Percentiles rank a stretch among this genome's conserved stretches.
Conservation (phyloP, 1,140 invertebrate genomes). For the Aphelenchoides avenae region DNA sequence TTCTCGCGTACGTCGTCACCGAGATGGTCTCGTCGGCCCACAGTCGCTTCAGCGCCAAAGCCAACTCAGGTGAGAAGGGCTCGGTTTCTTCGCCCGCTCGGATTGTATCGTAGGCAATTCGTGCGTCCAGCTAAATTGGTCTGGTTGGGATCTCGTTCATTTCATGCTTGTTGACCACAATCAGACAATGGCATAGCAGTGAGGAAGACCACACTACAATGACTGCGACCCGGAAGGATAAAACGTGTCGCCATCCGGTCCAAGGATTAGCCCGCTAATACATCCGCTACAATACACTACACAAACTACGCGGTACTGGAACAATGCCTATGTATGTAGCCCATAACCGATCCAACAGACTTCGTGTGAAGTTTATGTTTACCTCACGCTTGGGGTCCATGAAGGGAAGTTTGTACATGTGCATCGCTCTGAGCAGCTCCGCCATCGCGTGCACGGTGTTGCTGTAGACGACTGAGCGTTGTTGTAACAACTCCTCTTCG, state of each 20-base stretch:
- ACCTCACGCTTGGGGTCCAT: conserved; percentile 32
- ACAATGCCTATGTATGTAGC: no score
- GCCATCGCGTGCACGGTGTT: conserved; percentile 53
- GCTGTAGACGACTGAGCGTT: conserved; percentile 45
- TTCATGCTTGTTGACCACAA: neutral
- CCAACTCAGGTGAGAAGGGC: conserved; percentile 40
- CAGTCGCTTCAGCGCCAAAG: conserved; percentile 41
- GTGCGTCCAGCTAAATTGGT: conserved; percentile 46
- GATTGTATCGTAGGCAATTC: conserved; percentile 45
- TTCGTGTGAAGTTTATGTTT: conserved; percentile 11
- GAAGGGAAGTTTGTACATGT: conserved; percentile 41
- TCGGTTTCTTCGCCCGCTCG: conserved; percentile 40
- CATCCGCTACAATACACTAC: no score
- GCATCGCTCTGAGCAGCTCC: conserved; percentile 43
- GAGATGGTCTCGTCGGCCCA: conserved; percentile 44
- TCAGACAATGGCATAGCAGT: neutral
- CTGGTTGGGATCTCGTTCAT: neutral
- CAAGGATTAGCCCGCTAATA: neutral
- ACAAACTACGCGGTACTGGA: no score
- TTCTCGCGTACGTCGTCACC: conserved; percentile 26
- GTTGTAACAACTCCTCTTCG: conserved; percentile 45
- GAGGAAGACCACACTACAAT: neutral
- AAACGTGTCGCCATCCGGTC: neutral
- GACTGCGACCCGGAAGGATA: neutral
- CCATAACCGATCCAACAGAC: no score